Conservation (phyloP, 1,140 invertebrate genomes). For the Piezodorus guildinii region DNA sequence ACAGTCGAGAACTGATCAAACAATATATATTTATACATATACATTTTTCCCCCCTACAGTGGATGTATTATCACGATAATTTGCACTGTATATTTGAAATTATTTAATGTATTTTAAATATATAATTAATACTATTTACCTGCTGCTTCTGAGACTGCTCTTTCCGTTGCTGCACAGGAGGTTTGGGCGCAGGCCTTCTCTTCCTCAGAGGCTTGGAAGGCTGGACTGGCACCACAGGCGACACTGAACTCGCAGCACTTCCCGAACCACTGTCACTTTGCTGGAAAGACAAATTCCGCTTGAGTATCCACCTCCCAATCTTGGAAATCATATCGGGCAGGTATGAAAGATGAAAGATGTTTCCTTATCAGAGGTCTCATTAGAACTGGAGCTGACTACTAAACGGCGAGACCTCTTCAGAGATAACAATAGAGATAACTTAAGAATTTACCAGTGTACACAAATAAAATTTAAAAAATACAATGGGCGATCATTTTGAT, state of each 20-base stretch:
- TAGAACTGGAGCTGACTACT: background rate
- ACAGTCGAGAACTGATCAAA: too few relatives aligned
- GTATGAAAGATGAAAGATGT: background rate
- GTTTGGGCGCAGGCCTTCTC: conserved; percentile 46
- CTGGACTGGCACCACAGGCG: conserved; percentile 16
- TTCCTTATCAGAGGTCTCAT: background rate
- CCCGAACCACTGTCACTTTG: conserved; percentile 13
- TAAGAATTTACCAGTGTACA: background rate
- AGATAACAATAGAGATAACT: conserved; percentile 9
- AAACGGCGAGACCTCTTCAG: background rate
- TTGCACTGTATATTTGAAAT: too few relatives aligned
- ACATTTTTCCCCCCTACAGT: too few relatives aligned
- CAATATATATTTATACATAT: too few relatives aligned
- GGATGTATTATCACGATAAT: too few relatives aligned
- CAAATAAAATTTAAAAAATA: too few relatives aligned
- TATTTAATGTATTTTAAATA: too few relatives aligned
- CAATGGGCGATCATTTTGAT: too few relatives aligned
- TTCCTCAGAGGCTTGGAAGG: conserved; percentile 37
- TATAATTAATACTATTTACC: background rate
- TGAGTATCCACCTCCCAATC: background rate
- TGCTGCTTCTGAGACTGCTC: conserved; percentile 12
- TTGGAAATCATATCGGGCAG: background rate
- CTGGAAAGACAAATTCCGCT: background rate
- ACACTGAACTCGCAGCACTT: conserved; percentile 22
- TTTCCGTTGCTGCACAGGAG: conserved; percentile 32